Evolutionary conservation across 2,888 invertebrate species (phyloP), one percentile per base, ranked within the genome.

Genomic region (Eristalinus aeneus): DNA sequence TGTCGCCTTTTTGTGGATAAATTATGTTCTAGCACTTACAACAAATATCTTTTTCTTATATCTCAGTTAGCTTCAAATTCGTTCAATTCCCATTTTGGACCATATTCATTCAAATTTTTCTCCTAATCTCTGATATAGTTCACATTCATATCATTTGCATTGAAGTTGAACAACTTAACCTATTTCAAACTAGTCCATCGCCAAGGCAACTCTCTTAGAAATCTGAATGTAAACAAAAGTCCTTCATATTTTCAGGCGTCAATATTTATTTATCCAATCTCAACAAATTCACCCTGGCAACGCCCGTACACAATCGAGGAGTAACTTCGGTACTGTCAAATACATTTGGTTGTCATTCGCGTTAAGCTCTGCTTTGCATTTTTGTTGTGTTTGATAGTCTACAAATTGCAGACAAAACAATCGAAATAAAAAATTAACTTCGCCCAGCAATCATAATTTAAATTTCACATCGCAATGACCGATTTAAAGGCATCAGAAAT

Each of bases 401-500:
- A 20, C 16, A 32, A 31, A 32, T 65, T 60, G 60, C 36, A 71
- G 63, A 69, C 60, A 69, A 75, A 71, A 76, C 71, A 71, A 65
- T 71, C 32, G 34, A 69, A 80, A 69, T 53, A 58, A 68, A 53
- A 71, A 75, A 60, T 16, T 27, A 34, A 60, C 58, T 27, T 68
- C 75, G 67, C 71, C 67, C 64, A 72, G 20, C 22, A 69, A 32
- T 69, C 64, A 20, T 46, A 46, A 67, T 10, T 67, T 63, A 23
- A 67, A 63, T 12, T 23, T 16, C 74, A 9, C 9, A 74, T 63
- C 8, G 89, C 88, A 74, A 93, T 93, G 93, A 91, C 93, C 83
- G 93, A 93, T 81, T 80, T 93, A 73, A 93, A 93, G 88, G 90
- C 91, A 80, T 89, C 90, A 27, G 91, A 93, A 67, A 90, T 92